Conservation (phyloP, 37 sponge, comb jelly and placozoan genomes). For the Eunapius fragilis region DNA sequence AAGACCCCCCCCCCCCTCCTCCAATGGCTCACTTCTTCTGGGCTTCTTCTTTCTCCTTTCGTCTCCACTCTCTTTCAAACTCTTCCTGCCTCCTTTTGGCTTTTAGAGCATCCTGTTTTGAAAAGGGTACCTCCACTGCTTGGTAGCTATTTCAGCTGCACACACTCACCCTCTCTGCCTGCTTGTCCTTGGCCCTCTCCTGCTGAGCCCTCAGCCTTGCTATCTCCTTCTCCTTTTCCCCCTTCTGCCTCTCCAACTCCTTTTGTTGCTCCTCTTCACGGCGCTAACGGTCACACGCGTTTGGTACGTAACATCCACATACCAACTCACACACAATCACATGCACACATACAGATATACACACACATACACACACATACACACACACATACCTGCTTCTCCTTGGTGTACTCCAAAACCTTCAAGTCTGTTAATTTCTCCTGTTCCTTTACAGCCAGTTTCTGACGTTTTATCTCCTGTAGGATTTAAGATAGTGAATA, state of each 20-base stretch:
- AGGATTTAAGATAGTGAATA: not conserved
- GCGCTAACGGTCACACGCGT: slow-evolving; percentile 8
- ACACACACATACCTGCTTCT: slow-evolving; percentile 81
- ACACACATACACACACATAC: slow-evolving; percentile 48
- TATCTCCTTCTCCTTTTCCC: slow-evolving; percentile 97
- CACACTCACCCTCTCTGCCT: slow-evolving; percentile 88
- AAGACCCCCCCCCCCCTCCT: not conserved
- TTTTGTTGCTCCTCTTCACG: slow-evolving; percentile 86
- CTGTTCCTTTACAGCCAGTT: slow-evolving; percentile 74
- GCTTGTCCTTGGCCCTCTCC: slow-evolving; percentile 97
- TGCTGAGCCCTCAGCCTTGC: slow-evolving; percentile 94
- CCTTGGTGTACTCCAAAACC: slow-evolving; percentile 90
- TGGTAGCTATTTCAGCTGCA: not conserved
- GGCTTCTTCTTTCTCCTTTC: slow-evolving; percentile 90
- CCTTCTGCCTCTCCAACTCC: slow-evolving; percentile 85
- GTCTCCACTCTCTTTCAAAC: slow-evolving; percentile 95
- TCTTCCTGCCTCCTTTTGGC: slow-evolving; percentile 97
- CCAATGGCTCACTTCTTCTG: slow-evolving; percentile 72
- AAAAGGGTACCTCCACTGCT: not conserved
- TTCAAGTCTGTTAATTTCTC: slow-evolving; percentile 88
- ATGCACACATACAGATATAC: slow-evolving; percentile 50
- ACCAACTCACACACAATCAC: slow-evolving; percentile 40
- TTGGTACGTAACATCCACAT: not conserved
- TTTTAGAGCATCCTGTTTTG: slow-evolving; percentile 83
- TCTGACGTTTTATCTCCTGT: slow-evolving; percentile 89